These are phyloP conservation scores for Agrochola circellaris DNA, from an alignment of 2,888 invertebrate genomes.

Conservation along the genomic window DNA sequence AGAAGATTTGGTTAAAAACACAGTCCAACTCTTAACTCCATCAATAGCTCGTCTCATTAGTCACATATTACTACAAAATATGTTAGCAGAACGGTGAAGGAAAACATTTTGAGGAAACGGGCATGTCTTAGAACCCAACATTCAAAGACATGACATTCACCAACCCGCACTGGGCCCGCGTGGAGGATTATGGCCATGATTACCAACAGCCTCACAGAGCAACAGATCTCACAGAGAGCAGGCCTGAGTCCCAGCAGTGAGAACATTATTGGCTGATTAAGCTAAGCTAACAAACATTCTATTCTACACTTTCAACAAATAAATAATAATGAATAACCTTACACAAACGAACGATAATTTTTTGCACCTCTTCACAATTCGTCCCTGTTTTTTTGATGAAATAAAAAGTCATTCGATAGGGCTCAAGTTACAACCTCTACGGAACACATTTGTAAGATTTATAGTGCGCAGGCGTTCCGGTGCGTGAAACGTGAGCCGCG, in stretches of 20 bases:
- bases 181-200: background rate
- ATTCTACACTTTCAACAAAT: constrained; percentile 1
- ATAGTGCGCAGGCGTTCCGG: constrained; percentile 48
- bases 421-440: constrained; percentile 58
- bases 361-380: constrained; percentile 41
- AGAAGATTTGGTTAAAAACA: too few species aligned
- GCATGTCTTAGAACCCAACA: too few species aligned
- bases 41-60: too few species aligned
- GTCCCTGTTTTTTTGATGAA: constrained; percentile 50
- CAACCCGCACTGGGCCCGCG: too few species aligned
- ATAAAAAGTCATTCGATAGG: constrained; percentile 54
- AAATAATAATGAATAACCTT: constrained; percentile 3
- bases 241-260: background rate
- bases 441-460: constrained; percentile 62
- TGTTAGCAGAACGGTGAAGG: background rate
- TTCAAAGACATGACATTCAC: too few species aligned
- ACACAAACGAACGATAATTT: constrained; percentile 21
- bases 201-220: too few species aligned
- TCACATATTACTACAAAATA: background rate
- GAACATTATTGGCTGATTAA: background rate
- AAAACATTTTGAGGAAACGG: background rate
- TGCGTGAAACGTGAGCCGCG: constrained; percentile 51
- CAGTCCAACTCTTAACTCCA: too few species aligned
- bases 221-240: background rate
- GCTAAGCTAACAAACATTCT: background rate